These are phyloP conservation scores for Etheostoma cragini DNA, from an alignment of 2,113 vertebrate species.

Conservation along the genomic window DNA sequence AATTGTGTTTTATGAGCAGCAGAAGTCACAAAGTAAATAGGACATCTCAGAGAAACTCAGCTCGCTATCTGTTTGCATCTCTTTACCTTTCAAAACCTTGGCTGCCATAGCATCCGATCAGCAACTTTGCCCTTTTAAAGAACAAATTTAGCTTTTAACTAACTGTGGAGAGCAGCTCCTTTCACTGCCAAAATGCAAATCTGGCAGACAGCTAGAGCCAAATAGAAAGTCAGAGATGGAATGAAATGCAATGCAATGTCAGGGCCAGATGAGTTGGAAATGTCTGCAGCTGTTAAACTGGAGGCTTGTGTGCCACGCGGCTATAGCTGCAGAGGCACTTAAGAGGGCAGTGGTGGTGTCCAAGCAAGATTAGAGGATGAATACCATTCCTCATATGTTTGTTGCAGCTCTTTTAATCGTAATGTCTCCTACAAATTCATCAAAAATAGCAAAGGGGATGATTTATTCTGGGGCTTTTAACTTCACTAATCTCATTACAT, in stretches of 20 bases:
- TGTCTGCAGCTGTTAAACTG: slow-evolving; percentile 74
- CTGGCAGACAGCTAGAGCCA: slow-evolving; percentile 55
- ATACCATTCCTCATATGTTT: slow-evolving; percentile 55
- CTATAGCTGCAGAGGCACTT: slow-evolving; percentile 55
- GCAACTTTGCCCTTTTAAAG: slow-evolving; percentile 61
- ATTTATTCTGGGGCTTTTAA: slow-evolving; percentile 46
- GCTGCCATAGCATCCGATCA: slow-evolving; percentile 59
- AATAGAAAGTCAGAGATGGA: slow-evolving; percentile 65
- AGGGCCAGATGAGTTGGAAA: slow-evolving; percentile 78
- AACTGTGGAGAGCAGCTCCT: slow-evolving; percentile 62
- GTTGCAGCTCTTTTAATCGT: slow-evolving; percentile 44
- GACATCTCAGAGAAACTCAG: slow-evolving; percentile 20
- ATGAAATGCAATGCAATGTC: slow-evolving; percentile 65
- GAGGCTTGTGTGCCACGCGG: slow-evolving; percentile 51
- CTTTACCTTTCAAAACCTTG: slow-evolving; percentile 52
- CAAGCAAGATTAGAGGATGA: slow-evolving; percentile 61
- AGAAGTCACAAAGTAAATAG: slow-evolving; percentile 28
- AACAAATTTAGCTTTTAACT: slow-evolving; percentile 72
- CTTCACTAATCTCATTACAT: slow-evolving; percentile 66
- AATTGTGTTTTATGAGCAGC: slow-evolving; percentile 3
- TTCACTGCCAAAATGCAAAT: slow-evolving; percentile 71
- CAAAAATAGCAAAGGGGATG: slow-evolving; percentile 37
- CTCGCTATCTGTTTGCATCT: slow-evolving; percentile 45
- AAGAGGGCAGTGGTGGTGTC: slow-evolving; percentile 46
- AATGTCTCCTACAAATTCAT: slow-evolving; percentile 39